phyloP scores from a whole-genome alignment of 2,888 invertebrate species.

The Melipona bicolor region DNA sequence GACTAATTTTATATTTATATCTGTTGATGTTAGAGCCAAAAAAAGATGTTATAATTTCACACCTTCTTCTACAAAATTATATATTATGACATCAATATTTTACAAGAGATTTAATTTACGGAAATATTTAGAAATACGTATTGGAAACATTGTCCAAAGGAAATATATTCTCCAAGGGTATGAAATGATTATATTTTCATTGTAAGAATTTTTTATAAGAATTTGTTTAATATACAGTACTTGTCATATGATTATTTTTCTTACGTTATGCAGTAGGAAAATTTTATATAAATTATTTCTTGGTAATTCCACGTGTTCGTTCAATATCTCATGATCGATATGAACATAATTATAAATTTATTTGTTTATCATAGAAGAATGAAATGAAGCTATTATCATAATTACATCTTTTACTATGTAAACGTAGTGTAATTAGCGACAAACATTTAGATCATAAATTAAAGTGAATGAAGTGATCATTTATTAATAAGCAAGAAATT shows the following conservation, averaged over 20 bases:
- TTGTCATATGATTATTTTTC: background rate
- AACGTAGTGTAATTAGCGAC: no score
- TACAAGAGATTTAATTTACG: background rate
- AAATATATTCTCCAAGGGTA: background rate
- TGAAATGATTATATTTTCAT: background rate
- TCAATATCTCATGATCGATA: background rate
- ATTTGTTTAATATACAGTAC: background rate
- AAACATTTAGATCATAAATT: no score
- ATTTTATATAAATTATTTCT: background rate
- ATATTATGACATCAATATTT: background rate
- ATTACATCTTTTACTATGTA: no score
- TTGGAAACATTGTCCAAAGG: accelerated
- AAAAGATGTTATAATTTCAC: background rate
- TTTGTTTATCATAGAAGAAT: no score
- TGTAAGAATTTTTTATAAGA: background rate
- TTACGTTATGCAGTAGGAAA: background rate
- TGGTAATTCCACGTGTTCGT: background rate
- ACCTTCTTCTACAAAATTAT: background rate
- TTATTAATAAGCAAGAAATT: no score
- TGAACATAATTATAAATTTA: no score
- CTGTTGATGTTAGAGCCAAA: no score
- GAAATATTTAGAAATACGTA: no score
- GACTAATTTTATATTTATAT: no score
- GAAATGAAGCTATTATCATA: no score
- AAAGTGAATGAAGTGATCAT: no score